These are phyloP conservation scores for Clarias gariepinus DNA, from an alignment of 2,113 vertebrate genomes.

Conservation along the genomic window DNA sequence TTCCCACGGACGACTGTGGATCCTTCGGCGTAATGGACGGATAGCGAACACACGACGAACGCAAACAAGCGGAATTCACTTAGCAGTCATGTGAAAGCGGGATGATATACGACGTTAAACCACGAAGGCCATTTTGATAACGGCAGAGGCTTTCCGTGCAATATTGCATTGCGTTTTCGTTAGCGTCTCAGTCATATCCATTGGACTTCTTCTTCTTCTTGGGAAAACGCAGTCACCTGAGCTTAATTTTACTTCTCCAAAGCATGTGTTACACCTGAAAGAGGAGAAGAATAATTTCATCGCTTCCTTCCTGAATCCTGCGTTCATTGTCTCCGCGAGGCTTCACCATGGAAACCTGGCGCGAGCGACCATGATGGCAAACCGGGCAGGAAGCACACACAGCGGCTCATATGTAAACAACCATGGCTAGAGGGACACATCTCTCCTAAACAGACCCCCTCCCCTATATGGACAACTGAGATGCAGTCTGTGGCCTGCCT, in stretches of 20 bases:
- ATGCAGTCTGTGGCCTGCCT: slow-evolving; percentile 12
- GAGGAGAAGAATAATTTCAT: neutral
- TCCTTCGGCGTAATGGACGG: slow-evolving; percentile 20
- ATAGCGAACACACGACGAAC: slow-evolving; percentile 19
- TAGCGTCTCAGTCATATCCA: neutral
- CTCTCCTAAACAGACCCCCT: neutral
- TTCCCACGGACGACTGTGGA: neutral
- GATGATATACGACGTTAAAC: slow-evolving; percentile 9
- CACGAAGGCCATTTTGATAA: slow-evolving; percentile 27
- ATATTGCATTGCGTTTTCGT: neutral
- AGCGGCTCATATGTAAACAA: slow-evolving; percentile 49
- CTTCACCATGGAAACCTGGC: slow-evolving; percentile 59
- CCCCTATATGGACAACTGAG: neutral
- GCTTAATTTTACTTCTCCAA: slow-evolving; percentile 4
- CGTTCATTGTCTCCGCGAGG: slow-evolving; percentile 58
- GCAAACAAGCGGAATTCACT: neutral
- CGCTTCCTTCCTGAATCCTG: slow-evolving; percentile 41
- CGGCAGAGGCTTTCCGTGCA: neutral
- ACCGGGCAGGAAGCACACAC: slow-evolving; percentile 33
- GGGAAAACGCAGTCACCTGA: neutral
- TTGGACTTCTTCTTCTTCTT: neutral
- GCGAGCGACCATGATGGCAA: slow-evolving; percentile 43
- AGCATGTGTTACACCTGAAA: slow-evolving; percentile 14
- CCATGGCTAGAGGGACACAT: slow-evolving; percentile 9
- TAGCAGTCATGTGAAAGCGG: neutral